Evolutionary conservation across 2,888 invertebrate species (phyloP), one percentile per base, ranked within the genome.

Genomic region (Chalcis sispes): DNA sequence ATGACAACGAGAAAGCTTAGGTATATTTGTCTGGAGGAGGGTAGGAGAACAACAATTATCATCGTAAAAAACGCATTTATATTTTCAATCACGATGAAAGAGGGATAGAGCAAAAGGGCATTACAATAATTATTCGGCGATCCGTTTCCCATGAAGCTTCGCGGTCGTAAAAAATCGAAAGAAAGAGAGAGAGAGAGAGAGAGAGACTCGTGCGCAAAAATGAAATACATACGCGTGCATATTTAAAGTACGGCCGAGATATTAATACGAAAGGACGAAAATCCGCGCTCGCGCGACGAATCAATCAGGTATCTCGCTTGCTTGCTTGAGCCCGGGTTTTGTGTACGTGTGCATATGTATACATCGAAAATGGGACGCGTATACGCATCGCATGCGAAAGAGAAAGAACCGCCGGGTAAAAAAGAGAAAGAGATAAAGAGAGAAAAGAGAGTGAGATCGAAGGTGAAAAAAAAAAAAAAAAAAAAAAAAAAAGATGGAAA

Each of bases 281-380:
- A 66, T 59, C 52, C n/a, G 23, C 58, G 52, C 25, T 42, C n/a
- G 23, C 58, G 52, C 25, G 20, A 54, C 54, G 67, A 67, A 73
- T 70, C 70, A 61, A 70, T 73, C 67, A 59, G 73, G n/a, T 67
- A 32, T 52, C 36, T 48, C 32, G 32, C 36, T 46, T n/a, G 10
- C 27, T 4, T 15, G 23, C 2, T 7, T 13, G n/a, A n/a, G 4
- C 15, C 10, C 1, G 20, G 8, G 20, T n/a, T 18, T n/a, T 15
- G 10, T 36, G 10, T 8, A 40, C 23, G 5, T 42, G 42, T 66
- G 23, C 18, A 18, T 7, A 25, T 25, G 27, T 61, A 40, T 40
- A 27, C 40, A 27, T 46, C 48, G 25, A 56, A 72, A 64, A 65
- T 65, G 64, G 32, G 58, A 72, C 56, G 62, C 64, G 64, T 32